A percentile compares a stretch with the other conserved stretches of the same genome.
These are phyloP conservation scores for Aspidoscelis tigris DNA, from an alignment of 2,113 vertebrate species.

Conservation along the genomic window DNA sequence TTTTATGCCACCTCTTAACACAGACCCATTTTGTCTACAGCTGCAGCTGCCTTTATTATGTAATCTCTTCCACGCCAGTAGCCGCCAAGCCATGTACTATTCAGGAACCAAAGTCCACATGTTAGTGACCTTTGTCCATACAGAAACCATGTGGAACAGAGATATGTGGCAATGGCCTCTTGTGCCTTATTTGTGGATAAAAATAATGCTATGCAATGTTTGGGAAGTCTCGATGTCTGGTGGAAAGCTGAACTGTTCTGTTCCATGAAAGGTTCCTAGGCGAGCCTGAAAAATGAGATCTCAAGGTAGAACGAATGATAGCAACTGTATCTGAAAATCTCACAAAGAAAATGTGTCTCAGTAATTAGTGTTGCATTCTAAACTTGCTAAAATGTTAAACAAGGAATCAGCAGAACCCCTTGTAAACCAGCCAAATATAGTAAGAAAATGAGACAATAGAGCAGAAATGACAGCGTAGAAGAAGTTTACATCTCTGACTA, in stretches of 20 bases:
- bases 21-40: not conserved
- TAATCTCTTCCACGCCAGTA: slow-evolving; percentile 1
- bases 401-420: too few species aligned
- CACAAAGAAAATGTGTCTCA: too few species aligned
- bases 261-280: rapidly evolving
- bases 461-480: too few species aligned
- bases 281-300: not conserved
- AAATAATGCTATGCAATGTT: not conserved
- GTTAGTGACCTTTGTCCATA: slow-evolving; percentile 48
- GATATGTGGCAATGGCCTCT: slow-evolving; percentile 26
- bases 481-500: too few species aligned
- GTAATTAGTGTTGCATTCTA: not conserved
- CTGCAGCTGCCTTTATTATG: slow-evolving; percentile 2
- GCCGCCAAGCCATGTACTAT: not conserved
- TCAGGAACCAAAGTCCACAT: slow-evolving; percentile 41
- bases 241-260: not conserved
- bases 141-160: slow-evolving; percentile 25
- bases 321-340: not conserved
- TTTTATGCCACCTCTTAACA: not conserved
- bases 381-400: not conserved
- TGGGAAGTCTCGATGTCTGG: not conserved
- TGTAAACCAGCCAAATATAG: too few species aligned
- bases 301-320: rapidly evolving
- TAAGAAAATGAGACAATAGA: too few species aligned
- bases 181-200: not conserved